Percentiles rank a stretch among this genome's conserved stretches.
Evolutionary conservation across 2,113 vertebrate species (phyloP).

Genomic region (Gracilinanus agilis): DNA sequence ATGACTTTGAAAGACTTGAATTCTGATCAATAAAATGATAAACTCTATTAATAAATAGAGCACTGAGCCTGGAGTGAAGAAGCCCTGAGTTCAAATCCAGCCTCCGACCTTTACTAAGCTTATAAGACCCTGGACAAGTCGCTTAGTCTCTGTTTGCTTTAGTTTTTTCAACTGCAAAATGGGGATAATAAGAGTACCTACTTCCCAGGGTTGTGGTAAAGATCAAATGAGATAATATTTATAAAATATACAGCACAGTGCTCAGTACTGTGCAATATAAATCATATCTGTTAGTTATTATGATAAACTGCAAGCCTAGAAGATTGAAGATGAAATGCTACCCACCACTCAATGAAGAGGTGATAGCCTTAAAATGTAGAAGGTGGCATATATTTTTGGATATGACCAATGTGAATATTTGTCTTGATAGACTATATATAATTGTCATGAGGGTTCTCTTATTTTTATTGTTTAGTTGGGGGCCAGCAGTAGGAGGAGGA

Average conservation of each 20-base stretch:
- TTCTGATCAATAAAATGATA: not conserved
- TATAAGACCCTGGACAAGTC: not conserved
- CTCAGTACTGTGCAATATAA: not conserved
- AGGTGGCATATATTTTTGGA: not conserved
- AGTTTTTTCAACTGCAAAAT: not conserved
- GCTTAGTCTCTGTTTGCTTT: not conserved
- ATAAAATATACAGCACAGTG: not conserved
- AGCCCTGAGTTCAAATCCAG: not conserved
- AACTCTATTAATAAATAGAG: not conserved
- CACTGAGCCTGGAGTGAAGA: not conserved
- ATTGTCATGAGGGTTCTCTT: no score
- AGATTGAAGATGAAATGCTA: no score
- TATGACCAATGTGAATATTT: not conserved
- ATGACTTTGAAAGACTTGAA: not conserved
- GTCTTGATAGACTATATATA: not conserved
- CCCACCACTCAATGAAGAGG: not conserved
- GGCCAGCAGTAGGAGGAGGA: not conserved
- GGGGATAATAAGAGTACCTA: not conserved
- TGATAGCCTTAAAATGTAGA: not conserved
- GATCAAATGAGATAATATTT: not conserved
- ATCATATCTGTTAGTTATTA: not conserved
- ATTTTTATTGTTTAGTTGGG: not conserved
- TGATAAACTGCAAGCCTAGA: not conserved
- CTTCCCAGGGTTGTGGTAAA: not conserved
- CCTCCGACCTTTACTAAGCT: not conserved